Conservation (phyloP, 2,888 invertebrate species). For the Synergus umbraculus region DNA sequence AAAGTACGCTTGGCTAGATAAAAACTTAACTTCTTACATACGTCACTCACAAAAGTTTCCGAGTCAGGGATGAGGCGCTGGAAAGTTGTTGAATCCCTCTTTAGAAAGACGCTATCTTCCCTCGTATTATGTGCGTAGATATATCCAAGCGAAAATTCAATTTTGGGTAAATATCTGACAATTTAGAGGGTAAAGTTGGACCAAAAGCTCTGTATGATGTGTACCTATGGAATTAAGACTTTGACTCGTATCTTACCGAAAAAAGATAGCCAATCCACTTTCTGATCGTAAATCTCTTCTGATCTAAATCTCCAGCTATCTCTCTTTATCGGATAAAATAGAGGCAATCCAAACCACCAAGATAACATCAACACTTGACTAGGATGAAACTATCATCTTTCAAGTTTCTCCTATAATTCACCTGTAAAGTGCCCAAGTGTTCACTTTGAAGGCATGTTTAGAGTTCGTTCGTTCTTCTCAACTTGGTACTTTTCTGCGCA, state of each 20-base stretch:
- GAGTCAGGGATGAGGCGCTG: slow-evolving; percentile 10
- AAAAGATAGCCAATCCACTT: no score
- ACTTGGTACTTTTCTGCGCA: not conserved
- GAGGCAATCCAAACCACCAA: not conserved
- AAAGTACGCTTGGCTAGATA: slow-evolving; percentile 40
- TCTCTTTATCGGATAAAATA: not conserved
- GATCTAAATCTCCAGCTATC: not conserved
- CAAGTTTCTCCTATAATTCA: not conserved
- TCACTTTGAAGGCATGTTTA: not conserved
- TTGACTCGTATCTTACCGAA: no score
- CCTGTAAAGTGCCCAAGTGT: not conserved
- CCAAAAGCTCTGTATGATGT: not conserved
- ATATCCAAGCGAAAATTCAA: slow-evolving; percentile 2
- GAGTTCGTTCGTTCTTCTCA: not conserved
- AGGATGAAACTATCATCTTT: slow-evolving; percentile 3
- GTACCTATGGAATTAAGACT: no score
- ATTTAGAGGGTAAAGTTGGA: not conserved
- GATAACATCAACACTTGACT: not conserved
- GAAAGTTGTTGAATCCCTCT: slow-evolving; percentile 38
- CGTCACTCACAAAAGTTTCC: slow-evolving; percentile 35
- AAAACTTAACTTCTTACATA: slow-evolving; percentile 39
- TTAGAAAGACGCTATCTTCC: slow-evolving; percentile 21
- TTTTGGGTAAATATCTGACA: not conserved
- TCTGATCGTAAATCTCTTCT: not conserved
- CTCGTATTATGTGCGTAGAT: not conserved